A percentile compares a stretch with the other conserved stretches of the same genome.
phyloP scores from a whole-genome alignment of 2,888 invertebrate species.

The Drosophila aldrichi region DNA sequence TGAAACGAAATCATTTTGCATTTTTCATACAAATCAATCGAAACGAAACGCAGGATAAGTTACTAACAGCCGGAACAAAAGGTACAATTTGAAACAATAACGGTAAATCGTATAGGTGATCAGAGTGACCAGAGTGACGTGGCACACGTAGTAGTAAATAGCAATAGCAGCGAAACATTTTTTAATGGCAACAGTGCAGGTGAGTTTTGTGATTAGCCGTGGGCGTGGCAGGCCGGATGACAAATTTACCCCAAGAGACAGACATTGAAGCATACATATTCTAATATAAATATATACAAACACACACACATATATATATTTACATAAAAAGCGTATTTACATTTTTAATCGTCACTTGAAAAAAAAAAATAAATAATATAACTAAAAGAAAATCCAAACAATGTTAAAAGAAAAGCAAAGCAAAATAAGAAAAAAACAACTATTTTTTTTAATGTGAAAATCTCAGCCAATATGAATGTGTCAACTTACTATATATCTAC shows the following conservation, averaged over 20 bases:
- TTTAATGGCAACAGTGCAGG: constrained; percentile 47
- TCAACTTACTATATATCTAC: constrained; percentile 14
- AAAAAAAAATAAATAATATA: no score
- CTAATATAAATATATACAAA: constrained; percentile 20
- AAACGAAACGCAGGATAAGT: constrained; percentile 6
- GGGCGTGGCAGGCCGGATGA: constrained; percentile 35
- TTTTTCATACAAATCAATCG: constrained; percentile 22
- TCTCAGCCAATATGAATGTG: constrained; percentile 20
- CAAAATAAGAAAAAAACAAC: constrained; percentile 16
- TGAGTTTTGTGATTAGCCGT: constrained; percentile 51
- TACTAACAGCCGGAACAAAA: constrained; percentile 5
- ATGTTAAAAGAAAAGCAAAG: not conserved
- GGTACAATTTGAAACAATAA: constrained; percentile 23
- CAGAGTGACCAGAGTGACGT: not conserved
- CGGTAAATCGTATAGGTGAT: constrained; percentile 18
- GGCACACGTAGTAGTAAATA: constrained; percentile 16
- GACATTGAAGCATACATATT: constrained; percentile 33
- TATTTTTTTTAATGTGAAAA: constrained; percentile 61
- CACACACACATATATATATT: constrained; percentile 36
- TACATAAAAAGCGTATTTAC: constrained; percentile 50
- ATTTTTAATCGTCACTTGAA: constrained; percentile 35
- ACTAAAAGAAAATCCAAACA: not conserved
- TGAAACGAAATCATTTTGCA: not conserved
- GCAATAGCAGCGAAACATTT: constrained; percentile 26
- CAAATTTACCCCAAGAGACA: constrained; percentile 46